These are phyloP conservation scores for Sitta europaea DNA, from an alignment of 2,113 vertebrate species.

Conservation along the genomic window DNA sequence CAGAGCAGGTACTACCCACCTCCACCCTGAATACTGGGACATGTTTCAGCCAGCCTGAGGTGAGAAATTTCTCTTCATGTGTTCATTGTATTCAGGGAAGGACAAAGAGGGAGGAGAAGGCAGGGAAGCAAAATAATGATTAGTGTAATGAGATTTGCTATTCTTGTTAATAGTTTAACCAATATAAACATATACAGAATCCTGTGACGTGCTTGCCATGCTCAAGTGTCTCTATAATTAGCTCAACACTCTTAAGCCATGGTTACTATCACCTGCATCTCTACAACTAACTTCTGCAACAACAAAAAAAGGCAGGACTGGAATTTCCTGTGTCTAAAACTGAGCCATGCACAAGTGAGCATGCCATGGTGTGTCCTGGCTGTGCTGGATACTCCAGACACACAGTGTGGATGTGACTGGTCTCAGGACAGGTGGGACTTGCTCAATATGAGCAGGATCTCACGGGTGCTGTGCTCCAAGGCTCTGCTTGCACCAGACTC, in stretches of 20 bases:
- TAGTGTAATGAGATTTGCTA: slow-evolving; percentile 7
- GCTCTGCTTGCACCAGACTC: not conserved
- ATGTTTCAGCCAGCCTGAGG: not conserved
- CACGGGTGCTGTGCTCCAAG: not conserved
- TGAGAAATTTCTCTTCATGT: not conserved
- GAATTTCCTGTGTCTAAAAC: not conserved
- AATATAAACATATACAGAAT: not conserved
- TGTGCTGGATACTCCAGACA: not conserved
- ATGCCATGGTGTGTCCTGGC: not conserved
- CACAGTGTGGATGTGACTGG: rapidly evolving
- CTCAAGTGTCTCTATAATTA: not conserved
- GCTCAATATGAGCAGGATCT: not conserved
- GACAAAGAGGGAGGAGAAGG: not conserved
- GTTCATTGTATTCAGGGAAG: not conserved
- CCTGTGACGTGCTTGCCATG: not conserved
- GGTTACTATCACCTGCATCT: not conserved
- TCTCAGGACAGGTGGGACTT: no score
- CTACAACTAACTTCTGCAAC: not conserved
- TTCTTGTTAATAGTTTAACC: slow-evolving; percentile 22
- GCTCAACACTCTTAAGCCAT: not conserved
- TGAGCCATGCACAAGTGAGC: not conserved
- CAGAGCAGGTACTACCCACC: not conserved
- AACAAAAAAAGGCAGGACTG: not conserved
- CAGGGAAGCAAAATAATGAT: not conserved
- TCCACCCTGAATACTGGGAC: not conserved